Percentiles rank a stretch among this genome's conserved stretches.
phyloP scores from a whole-genome alignment of 2,113 vertebrate genomes.

The Isurus oxyrinchus region DNA sequence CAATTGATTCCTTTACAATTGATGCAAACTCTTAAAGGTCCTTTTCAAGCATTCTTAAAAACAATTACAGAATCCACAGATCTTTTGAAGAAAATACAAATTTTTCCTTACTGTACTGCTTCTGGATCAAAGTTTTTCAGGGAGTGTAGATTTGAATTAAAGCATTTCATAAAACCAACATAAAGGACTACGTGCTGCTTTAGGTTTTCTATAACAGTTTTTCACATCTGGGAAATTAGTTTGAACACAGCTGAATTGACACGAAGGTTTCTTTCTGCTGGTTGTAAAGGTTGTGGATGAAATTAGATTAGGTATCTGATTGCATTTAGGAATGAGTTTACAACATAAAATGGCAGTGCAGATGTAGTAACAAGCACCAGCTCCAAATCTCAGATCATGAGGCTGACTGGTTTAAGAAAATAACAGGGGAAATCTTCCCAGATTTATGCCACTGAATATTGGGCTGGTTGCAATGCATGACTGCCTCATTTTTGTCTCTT shows the following conservation, averaged over 20 bases:
- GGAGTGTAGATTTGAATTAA: not conserved
- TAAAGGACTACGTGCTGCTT: no score
- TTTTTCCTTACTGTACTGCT: no score
- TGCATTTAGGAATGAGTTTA: not conserved
- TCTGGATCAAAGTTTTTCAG: not conserved
- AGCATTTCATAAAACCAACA: not conserved
- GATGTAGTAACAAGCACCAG: not conserved
- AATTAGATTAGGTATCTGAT: not conserved
- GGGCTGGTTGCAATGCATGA: not conserved
- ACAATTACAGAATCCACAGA: no score
- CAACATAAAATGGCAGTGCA: not conserved
- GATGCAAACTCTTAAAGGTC: no score
- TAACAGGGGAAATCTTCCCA: not conserved
- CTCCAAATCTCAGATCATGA: not conserved
- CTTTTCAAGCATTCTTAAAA: no score
- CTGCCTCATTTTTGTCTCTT: not conserved
- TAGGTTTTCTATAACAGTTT: not conserved
- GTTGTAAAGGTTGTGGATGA: not conserved
- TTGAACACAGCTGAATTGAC: not conserved
- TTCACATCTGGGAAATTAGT: not conserved
- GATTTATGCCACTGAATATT: not conserved
- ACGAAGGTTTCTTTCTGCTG: not conserved
- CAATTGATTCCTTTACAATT: no score
- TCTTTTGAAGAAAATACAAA: no score
- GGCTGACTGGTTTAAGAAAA: not conserved